Base-by-base conservation (phyloP, 2,888 invertebrate genomes). In the Perizoma flavofasciatum region DNA sequence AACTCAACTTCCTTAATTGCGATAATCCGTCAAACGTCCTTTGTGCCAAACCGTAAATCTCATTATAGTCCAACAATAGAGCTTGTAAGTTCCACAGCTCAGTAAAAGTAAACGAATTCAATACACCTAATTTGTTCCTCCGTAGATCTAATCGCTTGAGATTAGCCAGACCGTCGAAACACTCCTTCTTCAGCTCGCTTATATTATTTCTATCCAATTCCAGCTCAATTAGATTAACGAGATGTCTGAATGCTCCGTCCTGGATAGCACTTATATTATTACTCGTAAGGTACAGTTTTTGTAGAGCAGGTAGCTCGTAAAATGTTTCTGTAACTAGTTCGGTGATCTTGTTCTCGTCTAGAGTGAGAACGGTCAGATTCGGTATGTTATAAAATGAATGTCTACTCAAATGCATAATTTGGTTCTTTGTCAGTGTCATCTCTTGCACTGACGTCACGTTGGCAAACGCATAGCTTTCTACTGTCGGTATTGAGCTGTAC, bases 201-300 rank as follows among this genome's bases (percentile, higher is more conserved):
- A 97, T 94, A 76, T 95, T 95, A 88, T 95, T 97, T 71, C 94
- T 93, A 79, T 96, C 96, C 75, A 98, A 87, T 82, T 98, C 97
- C 69, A 98, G 86, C 69, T 96, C 96, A 54, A 95, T 92, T 64
- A 98, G 91, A 72, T 96, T 95, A 5, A 94, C 93, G 75, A 97
- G 91, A 72, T 95, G 94, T 73, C 93, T 93, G 77, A 97, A 97
- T 9, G 98, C 96, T 66, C 96, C 96, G 59, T 97, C 97, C 71
- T 98, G 98, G 63, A 98, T 93, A 37, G 94, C 93, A 71, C 95
- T 96, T 67, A 99, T 93, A 74, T 96, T 95, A 88, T 99, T 99
- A 81, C 95, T 95, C 78, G 97, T 97, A 56, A 99, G 92, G 75
- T 95, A 95, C 55, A 99, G 93, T 71, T 95, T 95, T 70, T 95